Conservation (phyloP, 2,888 invertebrate species). For the Drosophila maculinotata region DNA sequence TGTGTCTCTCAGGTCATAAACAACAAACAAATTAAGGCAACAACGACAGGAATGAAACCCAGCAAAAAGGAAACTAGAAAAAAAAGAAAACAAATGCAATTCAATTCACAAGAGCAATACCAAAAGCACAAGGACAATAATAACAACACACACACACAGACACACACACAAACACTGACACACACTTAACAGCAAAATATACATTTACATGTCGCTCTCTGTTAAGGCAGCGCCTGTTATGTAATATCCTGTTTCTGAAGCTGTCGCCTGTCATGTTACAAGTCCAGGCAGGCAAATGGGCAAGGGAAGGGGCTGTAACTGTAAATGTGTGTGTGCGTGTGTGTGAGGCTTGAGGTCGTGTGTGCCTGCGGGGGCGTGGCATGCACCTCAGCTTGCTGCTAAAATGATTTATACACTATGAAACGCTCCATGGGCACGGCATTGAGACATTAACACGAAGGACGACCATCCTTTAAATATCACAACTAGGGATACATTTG, state of each 20-base stretch:
- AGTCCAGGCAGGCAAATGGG: constrained; percentile 49
- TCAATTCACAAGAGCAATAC: constrained; percentile 42
- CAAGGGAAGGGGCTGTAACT: constrained; percentile 1
- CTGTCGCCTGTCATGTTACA: constrained; percentile 78
- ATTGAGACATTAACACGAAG: constrained; percentile 74
- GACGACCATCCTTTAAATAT: constrained; percentile 43
- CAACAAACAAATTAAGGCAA: constrained; percentile 30
- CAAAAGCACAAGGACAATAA: constrained; percentile 7
- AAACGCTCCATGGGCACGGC: constrained; percentile 70
- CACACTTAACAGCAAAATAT: constrained; percentile 3
- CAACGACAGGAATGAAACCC: constrained; percentile 7
- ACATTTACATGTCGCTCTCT: constrained; percentile 55
- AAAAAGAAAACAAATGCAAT: constrained; percentile 51
- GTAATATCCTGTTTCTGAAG: constrained; percentile 78
- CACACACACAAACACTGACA: constrained; percentile 9
- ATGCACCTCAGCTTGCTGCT: constrained; percentile 63
- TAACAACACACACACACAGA: constrained; percentile 25
- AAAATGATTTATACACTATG: constrained; percentile 72
- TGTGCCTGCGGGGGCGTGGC: constrained; percentile 67
- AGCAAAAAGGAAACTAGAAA: constrained; percentile 27
- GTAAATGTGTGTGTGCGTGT: constrained; percentile 11
- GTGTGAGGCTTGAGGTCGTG: constrained; percentile 32
- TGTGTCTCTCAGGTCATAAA: constrained; percentile 35
- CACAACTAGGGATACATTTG: constrained; percentile 27
- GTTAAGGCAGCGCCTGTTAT: constrained; percentile 75